Evolutionary conservation across 2,888 invertebrate genomes (phyloP).

Genomic region (Phania funesta): DNA sequence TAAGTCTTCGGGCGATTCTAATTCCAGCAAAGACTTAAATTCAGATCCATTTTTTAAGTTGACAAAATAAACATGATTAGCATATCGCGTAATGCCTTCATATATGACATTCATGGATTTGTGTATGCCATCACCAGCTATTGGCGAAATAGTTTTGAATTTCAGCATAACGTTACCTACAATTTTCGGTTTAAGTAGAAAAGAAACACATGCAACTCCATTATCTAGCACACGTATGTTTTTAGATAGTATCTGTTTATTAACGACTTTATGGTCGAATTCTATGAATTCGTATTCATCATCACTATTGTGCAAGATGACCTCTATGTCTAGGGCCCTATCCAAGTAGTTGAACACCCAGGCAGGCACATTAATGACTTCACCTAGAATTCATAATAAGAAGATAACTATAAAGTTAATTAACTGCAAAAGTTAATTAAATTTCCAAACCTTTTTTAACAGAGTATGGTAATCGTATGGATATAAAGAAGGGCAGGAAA

Average conservation of each 20-base stretch:
- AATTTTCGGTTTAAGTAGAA: constrained; percentile 88
- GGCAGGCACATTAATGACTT: constrained; percentile 91
- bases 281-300: constrained; percentile 91
- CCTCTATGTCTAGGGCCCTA: constrained; percentile 87
- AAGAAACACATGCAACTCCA: constrained; percentile 87
- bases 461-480: no score
- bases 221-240: constrained; percentile 86
- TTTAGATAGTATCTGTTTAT: constrained; percentile 89
- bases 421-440: no score
- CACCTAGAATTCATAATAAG: constrained; percentile 83
- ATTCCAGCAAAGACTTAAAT: constrained; percentile 84
- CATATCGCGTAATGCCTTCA: constrained; percentile 89
- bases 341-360: constrained; percentile 93
- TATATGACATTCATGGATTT: constrained; percentile 88
- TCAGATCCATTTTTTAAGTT: constrained; percentile 83
- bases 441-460: no score
- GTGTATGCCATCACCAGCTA: no score
- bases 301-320: constrained; percentile 89
- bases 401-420: no score
- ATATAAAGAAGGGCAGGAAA: no score
- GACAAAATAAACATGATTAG: constrained; percentile 86
- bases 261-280: constrained; percentile 91
- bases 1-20: constrained; percentile 88
- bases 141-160: constrained; percentile 89
- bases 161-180: constrained; percentile 87